phyloP scores from a whole-genome alignment of 2,113 vertebrate genomes.

The Varanus salvator region DNA sequence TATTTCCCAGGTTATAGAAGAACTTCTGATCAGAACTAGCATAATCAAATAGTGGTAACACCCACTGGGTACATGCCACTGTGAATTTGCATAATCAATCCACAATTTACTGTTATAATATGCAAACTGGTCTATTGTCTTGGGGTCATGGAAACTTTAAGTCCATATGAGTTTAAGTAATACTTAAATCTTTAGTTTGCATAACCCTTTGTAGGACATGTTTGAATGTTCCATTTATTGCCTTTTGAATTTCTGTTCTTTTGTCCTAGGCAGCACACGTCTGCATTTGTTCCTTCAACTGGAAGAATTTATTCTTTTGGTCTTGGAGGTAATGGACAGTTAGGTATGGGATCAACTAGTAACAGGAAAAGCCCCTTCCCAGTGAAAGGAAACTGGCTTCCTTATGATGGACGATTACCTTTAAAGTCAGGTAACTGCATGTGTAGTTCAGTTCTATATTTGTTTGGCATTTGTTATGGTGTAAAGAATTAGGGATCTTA shows the following conservation, averaged over 20 bases:
- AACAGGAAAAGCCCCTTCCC: slow-evolving; percentile 95
- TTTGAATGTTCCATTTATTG: not conserved
- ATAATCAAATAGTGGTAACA: too few relatives aligned
- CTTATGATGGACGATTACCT: slow-evolving; percentile 65
- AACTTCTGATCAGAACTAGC: too few relatives aligned
- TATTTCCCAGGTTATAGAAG: too few relatives aligned
- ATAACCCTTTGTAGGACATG: not conserved
- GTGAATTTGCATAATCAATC: too few relatives aligned
- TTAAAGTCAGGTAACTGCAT: slow-evolving; percentile 78
- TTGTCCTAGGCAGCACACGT: slow-evolving; percentile 92
- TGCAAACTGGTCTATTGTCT: not conserved
- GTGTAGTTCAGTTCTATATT: not conserved
- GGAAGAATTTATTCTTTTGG: slow-evolving; percentile 97
- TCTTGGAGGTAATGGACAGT: slow-evolving; percentile 95
- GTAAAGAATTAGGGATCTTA: not conserved
- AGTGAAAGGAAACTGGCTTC: slow-evolving; percentile 89
- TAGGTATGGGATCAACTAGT: slow-evolving; percentile 94
- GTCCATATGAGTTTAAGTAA: not conserved
- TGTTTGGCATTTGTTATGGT: not conserved
- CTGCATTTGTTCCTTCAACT: slow-evolving; percentile 93
- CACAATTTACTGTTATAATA: too few relatives aligned
- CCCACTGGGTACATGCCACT: too few relatives aligned
- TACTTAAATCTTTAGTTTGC: not conserved
- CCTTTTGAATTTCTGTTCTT: slow-evolving; percentile 54
- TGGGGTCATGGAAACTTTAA: not conserved